Evolutionary conservation across 2,113 vertebrate species (phyloP).

Genomic region (Cariama cristata): DNA sequence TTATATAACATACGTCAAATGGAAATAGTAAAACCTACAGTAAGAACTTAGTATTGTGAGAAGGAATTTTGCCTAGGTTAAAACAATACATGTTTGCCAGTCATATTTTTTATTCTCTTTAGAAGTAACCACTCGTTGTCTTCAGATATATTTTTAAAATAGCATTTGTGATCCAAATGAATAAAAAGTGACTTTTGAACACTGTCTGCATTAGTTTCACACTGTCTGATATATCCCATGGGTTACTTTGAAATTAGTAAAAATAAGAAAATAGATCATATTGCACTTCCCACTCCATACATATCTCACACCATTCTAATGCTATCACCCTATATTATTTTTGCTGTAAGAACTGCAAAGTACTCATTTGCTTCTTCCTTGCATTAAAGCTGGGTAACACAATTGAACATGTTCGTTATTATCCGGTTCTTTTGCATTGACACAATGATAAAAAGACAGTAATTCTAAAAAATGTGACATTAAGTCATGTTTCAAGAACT

Average conservation of each 20-base stretch:
- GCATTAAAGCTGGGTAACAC: neutral
- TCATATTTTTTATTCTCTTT: neutral
- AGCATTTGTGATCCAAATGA: neutral
- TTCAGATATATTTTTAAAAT: neutral
- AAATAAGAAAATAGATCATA: neutral
- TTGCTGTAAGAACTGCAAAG: neutral
- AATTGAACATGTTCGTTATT: neutral
- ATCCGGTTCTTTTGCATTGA: neutral
- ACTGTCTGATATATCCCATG: neutral
- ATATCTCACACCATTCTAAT: neutral
- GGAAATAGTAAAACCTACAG: neutral
- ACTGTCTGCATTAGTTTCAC: neutral
- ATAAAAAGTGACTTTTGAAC: neutral
- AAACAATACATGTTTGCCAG: neutral
- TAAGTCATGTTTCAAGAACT: neutral
- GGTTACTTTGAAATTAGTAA: neutral
- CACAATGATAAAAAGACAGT: neutral
- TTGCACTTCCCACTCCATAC: neutral
- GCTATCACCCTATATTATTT: neutral
- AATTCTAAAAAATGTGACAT: neutral
- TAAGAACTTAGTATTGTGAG: neutral
- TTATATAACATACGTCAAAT: fast-evolving
- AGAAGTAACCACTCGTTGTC: neutral
- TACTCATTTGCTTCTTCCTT: neutral
- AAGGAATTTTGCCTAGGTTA: neutral